These are phyloP conservation scores for Pseudolycoriella hygida DNA, from an alignment of 2,888 invertebrate genomes.

Conservation along the genomic window DNA sequence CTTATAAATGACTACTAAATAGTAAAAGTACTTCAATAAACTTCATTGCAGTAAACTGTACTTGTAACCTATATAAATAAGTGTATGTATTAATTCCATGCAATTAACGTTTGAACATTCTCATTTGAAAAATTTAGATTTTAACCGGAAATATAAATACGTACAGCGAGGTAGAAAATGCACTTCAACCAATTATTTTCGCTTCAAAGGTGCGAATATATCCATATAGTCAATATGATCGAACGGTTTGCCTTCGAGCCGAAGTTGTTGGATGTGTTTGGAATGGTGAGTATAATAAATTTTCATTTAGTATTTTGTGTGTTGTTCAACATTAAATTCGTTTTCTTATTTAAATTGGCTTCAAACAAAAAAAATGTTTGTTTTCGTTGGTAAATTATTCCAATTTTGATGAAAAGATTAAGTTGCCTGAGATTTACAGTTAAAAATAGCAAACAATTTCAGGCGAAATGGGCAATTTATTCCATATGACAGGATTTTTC, in stretches of 20 bases:
- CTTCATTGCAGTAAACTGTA: not conserved
- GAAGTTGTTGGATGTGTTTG: conserved; percentile 67
- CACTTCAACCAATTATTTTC: conserved; percentile 56
- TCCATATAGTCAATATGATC: conserved; percentile 57
- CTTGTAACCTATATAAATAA: not conserved
- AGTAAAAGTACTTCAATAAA: not conserved
- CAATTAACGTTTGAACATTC: not conserved
- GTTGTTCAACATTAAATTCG: not conserved
- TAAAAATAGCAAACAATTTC: no score
- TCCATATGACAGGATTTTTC: no score
- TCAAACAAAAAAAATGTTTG: not conserved
- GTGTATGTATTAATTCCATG: not conserved
- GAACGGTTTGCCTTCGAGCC: conserved; percentile 65
- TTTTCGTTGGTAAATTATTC: no score
- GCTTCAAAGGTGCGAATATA: conserved; percentile 60
- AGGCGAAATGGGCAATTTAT: no score
- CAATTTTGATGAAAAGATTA: no score
- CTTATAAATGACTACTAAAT: not conserved
- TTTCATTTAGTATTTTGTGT: not conserved
- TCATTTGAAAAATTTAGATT: conserved; percentile 32
- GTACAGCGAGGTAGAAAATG: conserved; percentile 52
- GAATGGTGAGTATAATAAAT: conserved; percentile 39
- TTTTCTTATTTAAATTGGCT: not conserved
- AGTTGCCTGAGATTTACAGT: no score
- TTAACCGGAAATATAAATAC: conserved; percentile 66